Evolutionary conservation across 2,113 vertebrate genomes (phyloP), one percentile per base, ranked within the genome.

Genomic region (Columbina picui): DNA sequence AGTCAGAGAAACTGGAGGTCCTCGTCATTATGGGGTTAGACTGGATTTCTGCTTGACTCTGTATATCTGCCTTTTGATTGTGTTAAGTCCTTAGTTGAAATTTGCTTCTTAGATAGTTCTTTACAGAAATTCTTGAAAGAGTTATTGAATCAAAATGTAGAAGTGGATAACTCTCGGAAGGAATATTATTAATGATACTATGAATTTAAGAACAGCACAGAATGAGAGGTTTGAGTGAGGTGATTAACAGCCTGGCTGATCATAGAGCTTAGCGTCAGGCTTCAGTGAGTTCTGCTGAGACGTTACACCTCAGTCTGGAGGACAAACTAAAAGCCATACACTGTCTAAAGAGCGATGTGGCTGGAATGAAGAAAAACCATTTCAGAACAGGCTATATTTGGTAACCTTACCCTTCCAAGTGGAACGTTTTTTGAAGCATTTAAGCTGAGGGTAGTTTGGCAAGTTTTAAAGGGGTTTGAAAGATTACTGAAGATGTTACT

Each of bases 381-480:
- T 92, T 94, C 68, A 74, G 73, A 87, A 47, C 91, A 81, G 30
- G 14, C 57, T 79, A 5, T 81, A 41, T 74, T 83, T 82, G 45
- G 74, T 67, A 92, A 71, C 3, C 5, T 70, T 63, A 32, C 34
- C 30, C 8, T 79, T 39, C 56, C 69, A 75, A 78, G 19, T 2
- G 2, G 73, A 88, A 93, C 74, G 1, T 0, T 2, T 88, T 79
- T 77, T 84, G 41, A 90, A 93, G 26, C 67, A 39, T 80, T 87
- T 92, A 74, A 86, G 30, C 27, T 1, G 0, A 86, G 45, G n/a
- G 38, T 86, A 86, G 36, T 81, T 90, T 90, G 71, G 60, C 83
- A 93, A 75, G 52, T 90, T 88, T 84, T 74, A 84, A 78, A 88
- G 68, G 34, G 27, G 16, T 21, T 87, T 85, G 79, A 76, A 95